A percentile compares a stretch with the other conserved stretches of the same genome.
These are phyloP conservation scores for Chamaea fasciata DNA, from an alignment of 2,113 vertebrate genomes.

Conservation along the genomic window DNA sequence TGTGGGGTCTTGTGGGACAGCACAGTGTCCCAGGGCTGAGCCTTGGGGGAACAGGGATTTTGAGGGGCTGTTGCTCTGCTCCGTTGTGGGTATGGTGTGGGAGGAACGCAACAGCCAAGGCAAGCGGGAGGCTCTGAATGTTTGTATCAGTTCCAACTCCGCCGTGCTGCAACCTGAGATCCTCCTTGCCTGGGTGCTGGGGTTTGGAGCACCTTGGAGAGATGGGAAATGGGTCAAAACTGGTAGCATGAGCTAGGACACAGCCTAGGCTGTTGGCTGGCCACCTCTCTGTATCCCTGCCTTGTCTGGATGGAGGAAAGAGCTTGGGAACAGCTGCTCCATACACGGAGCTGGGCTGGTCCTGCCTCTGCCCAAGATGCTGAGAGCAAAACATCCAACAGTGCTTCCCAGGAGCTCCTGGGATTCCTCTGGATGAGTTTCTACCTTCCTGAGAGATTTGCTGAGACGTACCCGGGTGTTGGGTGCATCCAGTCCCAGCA, in stretches of 20 bases:
- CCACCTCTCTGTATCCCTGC: background rate
- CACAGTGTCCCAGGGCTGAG: background rate
- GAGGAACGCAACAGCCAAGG: background rate
- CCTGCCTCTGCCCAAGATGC: background rate
- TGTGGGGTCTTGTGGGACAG: background rate
- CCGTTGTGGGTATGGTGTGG: background rate
- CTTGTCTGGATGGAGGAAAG: background rate
- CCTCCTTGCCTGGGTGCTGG: background rate
- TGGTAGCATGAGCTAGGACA: background rate
- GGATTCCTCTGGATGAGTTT: fast-evolving
- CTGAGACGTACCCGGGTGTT: fast-evolving
- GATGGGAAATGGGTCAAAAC: background rate
- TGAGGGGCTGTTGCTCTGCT: fast-evolving
- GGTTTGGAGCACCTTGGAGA: background rate
- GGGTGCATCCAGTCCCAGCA: background rate
- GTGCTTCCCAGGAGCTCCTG: background rate
- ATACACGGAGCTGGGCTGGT: background rate
- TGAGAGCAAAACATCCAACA: background rate
- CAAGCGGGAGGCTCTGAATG: background rate
- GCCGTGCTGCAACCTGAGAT: background rate
- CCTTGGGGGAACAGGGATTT: background rate
- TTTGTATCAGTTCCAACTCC: background rate
- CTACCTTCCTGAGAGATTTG: background rate
- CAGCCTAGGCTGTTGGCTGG: background rate
- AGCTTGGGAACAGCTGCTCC: background rate